A percentile compares a stretch with the other conserved stretches of the same genome.
Evolutionary conservation across 64 coral and sea anemone genomes (phyloP).

Genomic region (Porites lutea): DNA sequence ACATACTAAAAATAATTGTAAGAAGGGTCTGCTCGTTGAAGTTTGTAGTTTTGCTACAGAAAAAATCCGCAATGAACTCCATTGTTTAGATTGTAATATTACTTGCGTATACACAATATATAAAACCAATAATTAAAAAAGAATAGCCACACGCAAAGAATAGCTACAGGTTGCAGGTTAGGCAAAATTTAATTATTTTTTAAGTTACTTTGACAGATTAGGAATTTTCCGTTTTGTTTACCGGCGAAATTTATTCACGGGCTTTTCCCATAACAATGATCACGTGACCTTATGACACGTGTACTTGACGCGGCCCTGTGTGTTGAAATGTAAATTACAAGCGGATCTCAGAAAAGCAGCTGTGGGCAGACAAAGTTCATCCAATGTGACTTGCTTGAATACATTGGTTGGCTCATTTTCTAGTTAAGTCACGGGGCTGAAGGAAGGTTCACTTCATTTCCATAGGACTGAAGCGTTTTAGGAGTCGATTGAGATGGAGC

Average conservation of each 20-base stretch:
- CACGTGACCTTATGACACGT: slow-evolving; percentile 52
- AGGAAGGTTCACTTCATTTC: not conserved
- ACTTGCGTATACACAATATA: no score
- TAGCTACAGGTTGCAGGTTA: no score
- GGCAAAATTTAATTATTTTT: not conserved
- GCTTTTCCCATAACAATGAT: slow-evolving; percentile 33
- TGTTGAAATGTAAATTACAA: slow-evolving; percentile 3
- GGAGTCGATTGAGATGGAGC: slow-evolving; percentile 45
- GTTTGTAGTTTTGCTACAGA: no score
- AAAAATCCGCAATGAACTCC: no score
- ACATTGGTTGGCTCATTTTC: not conserved
- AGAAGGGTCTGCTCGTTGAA: no score
- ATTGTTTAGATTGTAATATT: no score
- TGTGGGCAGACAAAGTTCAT: slow-evolving; percentile 6
- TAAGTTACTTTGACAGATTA: not conserved
- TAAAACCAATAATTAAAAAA: no score
- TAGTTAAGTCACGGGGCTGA: not conserved
- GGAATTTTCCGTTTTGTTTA: no score
- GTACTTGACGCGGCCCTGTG: not conserved
- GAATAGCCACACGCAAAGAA: no score
- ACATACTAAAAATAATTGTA: no score
- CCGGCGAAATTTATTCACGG: not conserved
- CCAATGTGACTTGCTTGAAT: slow-evolving; percentile 1
- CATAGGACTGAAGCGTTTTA: not conserved
- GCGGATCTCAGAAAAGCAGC: not conserved